These are phyloP conservation scores for Siphlonurus alternatus DNA, from an alignment of 2,888 invertebrate genomes.

Conservation along the genomic window DNA sequence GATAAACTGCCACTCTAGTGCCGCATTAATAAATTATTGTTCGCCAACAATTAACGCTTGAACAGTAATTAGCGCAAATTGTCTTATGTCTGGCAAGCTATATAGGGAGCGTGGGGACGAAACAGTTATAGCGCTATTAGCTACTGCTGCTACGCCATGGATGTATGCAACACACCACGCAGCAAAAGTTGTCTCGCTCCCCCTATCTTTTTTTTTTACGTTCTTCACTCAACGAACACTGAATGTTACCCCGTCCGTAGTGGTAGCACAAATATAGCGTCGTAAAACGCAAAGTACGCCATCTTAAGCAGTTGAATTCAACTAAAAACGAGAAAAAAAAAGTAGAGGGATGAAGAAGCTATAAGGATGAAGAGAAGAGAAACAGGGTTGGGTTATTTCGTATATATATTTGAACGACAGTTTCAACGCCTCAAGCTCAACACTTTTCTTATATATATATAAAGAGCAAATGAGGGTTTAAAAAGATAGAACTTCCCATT, in stretches of 20 bases:
- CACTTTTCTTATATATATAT: too few relatives aligned
- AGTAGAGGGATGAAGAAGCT: too few relatives aligned
- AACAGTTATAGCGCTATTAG: not conserved
- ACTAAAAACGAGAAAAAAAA: constrained; percentile 13
- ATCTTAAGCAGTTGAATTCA: constrained; percentile 17
- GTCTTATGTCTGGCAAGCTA: not conserved
- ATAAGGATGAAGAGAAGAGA: too few relatives aligned
- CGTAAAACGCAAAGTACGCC: constrained; percentile 16
- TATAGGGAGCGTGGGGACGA: too few relatives aligned
- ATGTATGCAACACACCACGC: constrained; percentile 3
- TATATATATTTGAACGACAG: not conserved
- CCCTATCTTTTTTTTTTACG: constrained; percentile 13
- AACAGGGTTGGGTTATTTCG: too few relatives aligned
- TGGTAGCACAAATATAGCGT: constrained; percentile 12
- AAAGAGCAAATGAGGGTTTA: not conserved
- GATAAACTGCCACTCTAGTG: not conserved
- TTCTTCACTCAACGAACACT: constrained; percentile 15
- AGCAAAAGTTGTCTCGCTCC: constrained; percentile 8
- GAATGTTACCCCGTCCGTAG: constrained; percentile 15
- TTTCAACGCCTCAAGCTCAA: not conserved
- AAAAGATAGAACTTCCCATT: too few relatives aligned
- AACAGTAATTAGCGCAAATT: not conserved
- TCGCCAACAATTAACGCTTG: not conserved
- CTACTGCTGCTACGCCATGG: not conserved
- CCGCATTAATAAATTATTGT: not conserved